Conservation (phyloP, 2,113 vertebrate genomes). For the Gobiocypris rarus region DNA sequence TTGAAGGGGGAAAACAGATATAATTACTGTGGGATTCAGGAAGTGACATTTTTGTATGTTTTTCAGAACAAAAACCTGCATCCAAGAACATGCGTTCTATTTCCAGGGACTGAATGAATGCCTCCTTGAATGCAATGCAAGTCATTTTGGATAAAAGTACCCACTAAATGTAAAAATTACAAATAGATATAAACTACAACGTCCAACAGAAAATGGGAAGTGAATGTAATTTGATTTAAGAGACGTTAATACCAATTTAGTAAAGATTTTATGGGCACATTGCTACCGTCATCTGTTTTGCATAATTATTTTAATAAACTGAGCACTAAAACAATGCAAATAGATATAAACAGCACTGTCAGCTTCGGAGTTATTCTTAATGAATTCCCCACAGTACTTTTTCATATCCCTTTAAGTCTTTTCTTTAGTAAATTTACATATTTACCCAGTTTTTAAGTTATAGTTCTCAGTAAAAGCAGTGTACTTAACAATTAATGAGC, state of each 20-base stretch:
- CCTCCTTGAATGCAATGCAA: not conserved
- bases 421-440: not conserved
- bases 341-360: not conserved
- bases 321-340: not conserved
- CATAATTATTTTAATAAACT: not conserved
- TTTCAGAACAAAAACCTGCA: not conserved
- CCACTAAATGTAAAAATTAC: not conserved
- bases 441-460: not conserved
- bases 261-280: not conserved
- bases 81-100: not conserved
- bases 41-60: not conserved
- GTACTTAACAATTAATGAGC: not conserved
- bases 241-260: not conserved
- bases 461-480: not conserved
- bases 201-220: not conserved
- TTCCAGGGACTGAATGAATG: not conserved
- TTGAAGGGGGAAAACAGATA: not conserved
- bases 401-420: not conserved
- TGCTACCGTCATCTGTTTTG: not conserved
- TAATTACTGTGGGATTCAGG: not conserved
- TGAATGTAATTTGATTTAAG: no score
- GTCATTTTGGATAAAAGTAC: not conserved
- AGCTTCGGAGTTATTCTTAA: not conserved
- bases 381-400: not conserved
- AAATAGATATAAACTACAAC: not conserved